phyloP scores from a whole-genome alignment of 1,140 invertebrate genomes.

The Homarus americanus region DNA sequence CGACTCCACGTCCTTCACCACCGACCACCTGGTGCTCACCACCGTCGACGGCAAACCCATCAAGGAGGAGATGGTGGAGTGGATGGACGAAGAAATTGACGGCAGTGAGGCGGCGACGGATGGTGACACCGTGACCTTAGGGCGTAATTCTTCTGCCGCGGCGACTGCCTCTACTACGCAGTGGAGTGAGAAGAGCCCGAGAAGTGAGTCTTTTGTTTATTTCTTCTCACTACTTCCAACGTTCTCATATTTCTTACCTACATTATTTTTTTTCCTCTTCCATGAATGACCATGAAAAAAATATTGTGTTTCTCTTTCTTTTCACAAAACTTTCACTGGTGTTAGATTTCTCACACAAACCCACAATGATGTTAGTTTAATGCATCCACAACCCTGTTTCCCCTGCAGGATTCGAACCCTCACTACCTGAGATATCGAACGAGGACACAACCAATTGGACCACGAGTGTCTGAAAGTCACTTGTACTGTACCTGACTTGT shows the following conservation, averaged over 20 bases:
- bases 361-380: no score
- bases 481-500: no score
- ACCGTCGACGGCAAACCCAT: not conserved
- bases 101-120: not conserved
- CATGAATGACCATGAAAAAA: not conserved
- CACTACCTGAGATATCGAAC: no score
- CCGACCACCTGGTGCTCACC: not conserved
- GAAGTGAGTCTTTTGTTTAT: not conserved
- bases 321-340: no score
- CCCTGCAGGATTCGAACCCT: no score
- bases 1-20: not conserved
- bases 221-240: no score
- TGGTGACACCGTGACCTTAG: not conserved
- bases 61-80: conserved; percentile 20
- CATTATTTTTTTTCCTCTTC: not conserved
- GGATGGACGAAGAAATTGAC: conserved; percentile 21
- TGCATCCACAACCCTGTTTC: no score
- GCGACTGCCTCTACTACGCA: not conserved
- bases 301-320: no score
- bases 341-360: no score
- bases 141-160: not conserved
- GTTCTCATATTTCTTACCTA: not conserved
- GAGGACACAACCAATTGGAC: no score
- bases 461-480: no score
- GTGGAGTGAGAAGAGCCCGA: not conserved